Base-by-base conservation (phyloP, 2,888 invertebrate genomes). In the Cenopis cana region DNA sequence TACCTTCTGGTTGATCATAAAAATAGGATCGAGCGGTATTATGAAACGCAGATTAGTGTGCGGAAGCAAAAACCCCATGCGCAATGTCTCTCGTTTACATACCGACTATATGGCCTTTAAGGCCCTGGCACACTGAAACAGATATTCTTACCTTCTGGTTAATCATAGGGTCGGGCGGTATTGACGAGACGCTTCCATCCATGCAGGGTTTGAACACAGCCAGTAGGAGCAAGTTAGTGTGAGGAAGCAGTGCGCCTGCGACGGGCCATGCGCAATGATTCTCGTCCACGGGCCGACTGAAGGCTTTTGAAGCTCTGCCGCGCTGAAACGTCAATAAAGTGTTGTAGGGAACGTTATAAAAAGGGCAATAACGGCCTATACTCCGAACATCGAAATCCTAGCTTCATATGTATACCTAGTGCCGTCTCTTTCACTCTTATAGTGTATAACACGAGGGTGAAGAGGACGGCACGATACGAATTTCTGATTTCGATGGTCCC, bases 211-310 rank as follows among this genome's bases (percentile, higher is more conserved):
- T 85, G 83, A 86, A 88, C 0, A 92, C 77, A n/a, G 93, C 93
- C 2, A 93, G 78, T 11, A 93, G 83, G 1, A 93, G 71, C 36
- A 93, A 81, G 75, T 93, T 93, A 38, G 93, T 93, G 33, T 77
- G 77, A 0, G 91, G 91, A 4, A 93, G 85, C 0, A 79, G 77
- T 4, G 90, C 86, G 2, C 86, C 91, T 2, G 85, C 85, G 11
- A 93, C 77, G 3, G 93, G 92, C 92, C 92, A 91, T 38, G 79
- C 79, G 80, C 93, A 93, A 14, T 20, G 5, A 1, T 9, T 12
- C 1, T 81, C 79, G 9, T 78, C 77, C 0, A 86, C 82, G 0
- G 84, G 76, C 24, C 81, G 79, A 1, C 81, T 82, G 12, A 93
- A 75, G 11, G 82, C 81, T 49, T 83, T 85, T 74, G 82, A 77